Percentiles rank a stretch among this genome's conserved stretches.
These are phyloP conservation scores for Sanderia malayensis DNA, from an alignment of 30 jellyfish, hydroid and myxozoan genomes.

Conservation along the genomic window DNA sequence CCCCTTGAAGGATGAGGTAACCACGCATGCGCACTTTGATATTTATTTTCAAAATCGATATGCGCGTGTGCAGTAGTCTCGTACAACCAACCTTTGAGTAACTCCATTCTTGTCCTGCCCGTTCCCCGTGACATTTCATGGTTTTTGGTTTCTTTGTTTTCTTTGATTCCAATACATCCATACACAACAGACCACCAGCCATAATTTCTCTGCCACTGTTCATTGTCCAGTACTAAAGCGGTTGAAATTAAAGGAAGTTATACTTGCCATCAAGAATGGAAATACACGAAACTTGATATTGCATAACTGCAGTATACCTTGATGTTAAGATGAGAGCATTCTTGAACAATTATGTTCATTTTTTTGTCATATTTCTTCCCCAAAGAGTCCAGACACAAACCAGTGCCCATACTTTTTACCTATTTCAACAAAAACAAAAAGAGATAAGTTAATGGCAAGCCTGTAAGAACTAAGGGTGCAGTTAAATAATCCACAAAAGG, in stretches of 20 bases:
- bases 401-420: constrained; percentile 44
- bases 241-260: too few species aligned
- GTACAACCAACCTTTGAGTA: constrained; percentile 52
- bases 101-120: constrained; percentile 83
- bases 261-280: too few species aligned
- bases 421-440: neutral
- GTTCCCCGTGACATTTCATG: constrained; percentile 87
- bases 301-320: constrained; percentile 22
- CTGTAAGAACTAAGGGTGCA: too few species aligned
- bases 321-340: constrained; percentile 35
- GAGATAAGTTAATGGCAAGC: too few species aligned
- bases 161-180: constrained; percentile 57
- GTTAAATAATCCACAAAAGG: too few species aligned
- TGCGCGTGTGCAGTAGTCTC: too few species aligned
- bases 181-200: constrained; percentile 55
- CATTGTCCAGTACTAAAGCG: constrained; percentile 61
- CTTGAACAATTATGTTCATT: constrained; percentile 40
- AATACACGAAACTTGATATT: too few species aligned
- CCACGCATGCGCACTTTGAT: too few species aligned
- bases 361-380: constrained; percentile 50
- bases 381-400: constrained; percentile 66
- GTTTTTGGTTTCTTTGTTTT: constrained; percentile 31
- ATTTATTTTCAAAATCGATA: too few species aligned
- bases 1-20: too few species aligned
- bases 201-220: constrained; percentile 56